A percentile compares a stretch with the other conserved stretches of the same genome.
phyloP scores from a whole-genome alignment of 2,113 vertebrate genomes.

The Amblyornis subalaris region DNA sequence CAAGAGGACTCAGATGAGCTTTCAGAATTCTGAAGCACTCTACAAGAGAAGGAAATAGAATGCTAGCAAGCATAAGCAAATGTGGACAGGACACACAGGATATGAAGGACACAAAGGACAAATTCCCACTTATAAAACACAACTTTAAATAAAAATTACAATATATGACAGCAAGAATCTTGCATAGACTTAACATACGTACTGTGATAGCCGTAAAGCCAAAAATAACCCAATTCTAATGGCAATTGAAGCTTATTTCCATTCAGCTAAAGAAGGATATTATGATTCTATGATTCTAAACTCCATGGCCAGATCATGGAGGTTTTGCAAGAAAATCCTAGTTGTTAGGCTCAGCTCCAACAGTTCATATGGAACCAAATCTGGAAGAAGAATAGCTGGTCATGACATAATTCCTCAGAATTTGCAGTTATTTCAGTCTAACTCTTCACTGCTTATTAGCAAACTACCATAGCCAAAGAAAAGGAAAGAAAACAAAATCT shows the following conservation, averaged over 20 bases:
- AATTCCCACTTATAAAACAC: not conserved
- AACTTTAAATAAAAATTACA: not conserved
- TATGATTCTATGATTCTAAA: not conserved
- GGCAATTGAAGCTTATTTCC: not conserved
- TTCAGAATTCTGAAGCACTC: not conserved
- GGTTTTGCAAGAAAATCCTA: not conserved
- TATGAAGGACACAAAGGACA: not conserved
- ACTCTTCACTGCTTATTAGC: not conserved
- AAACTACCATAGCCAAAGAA: not conserved
- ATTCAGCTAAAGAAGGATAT: not conserved
- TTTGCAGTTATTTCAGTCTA: not conserved
- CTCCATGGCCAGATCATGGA: not conserved
- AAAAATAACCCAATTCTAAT: not conserved
- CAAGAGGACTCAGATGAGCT: not conserved
- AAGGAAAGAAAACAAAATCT: not conserved
- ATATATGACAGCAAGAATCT: not conserved
- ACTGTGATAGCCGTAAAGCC: not conserved
- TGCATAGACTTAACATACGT: not conserved
- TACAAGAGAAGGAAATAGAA: not conserved
- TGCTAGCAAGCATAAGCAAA: not conserved
- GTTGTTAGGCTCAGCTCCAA: not conserved
- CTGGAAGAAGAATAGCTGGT: not conserved
- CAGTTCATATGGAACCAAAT: not conserved
- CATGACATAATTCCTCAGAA: rapidly evolving
- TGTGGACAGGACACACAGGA: not conserved